phyloP scores from a whole-genome alignment of 1,140 invertebrate genomes.

The Brachionus angularis region DNA sequence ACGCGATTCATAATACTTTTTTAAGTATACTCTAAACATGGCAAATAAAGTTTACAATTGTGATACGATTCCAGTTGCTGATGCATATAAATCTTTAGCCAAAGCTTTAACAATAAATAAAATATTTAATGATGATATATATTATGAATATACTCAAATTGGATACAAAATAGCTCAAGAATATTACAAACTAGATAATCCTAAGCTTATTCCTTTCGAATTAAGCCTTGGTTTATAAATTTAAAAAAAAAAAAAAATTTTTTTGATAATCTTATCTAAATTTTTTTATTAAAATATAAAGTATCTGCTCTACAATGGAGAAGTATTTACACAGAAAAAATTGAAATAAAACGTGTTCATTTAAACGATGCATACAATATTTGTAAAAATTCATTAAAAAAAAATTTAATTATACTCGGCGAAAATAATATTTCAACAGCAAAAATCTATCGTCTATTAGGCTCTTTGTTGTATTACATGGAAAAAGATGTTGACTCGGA shows the following conservation, averaged over 20 bases:
- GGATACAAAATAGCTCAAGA: constrained; percentile 15
- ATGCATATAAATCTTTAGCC: constrained; percentile 26
- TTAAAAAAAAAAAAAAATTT: background rate
- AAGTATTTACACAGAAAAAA: constrained; percentile 27
- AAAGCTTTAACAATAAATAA: constrained; percentile 17
- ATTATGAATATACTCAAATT: constrained; percentile 34
- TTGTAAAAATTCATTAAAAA: background rate
- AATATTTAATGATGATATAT: constrained; percentile 26
- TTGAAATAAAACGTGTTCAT: constrained; percentile 29
- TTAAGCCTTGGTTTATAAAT: constrained; percentile 8
- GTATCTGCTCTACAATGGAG: constrained; percentile 35
- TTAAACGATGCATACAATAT: constrained; percentile 35
- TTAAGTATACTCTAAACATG: constrained; percentile 24
- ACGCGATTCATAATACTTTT: background rate
- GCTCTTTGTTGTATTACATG: constrained; percentile 37
- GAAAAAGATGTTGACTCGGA: constrained; percentile 38
- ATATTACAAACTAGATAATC: background rate
- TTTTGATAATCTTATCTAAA: background rate
- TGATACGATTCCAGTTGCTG: constrained; percentile 6
- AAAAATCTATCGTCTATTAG: constrained; percentile 23
- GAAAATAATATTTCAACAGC: constrained; percentile 7
- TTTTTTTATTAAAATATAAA: background rate
- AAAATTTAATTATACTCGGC: background rate
- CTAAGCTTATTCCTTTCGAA: constrained; percentile 11
- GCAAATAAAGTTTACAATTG: constrained; percentile 32